Evolutionary conservation across 2,113 vertebrate species (phyloP).

Genomic region (Trichomycterus rosablanca): DNA sequence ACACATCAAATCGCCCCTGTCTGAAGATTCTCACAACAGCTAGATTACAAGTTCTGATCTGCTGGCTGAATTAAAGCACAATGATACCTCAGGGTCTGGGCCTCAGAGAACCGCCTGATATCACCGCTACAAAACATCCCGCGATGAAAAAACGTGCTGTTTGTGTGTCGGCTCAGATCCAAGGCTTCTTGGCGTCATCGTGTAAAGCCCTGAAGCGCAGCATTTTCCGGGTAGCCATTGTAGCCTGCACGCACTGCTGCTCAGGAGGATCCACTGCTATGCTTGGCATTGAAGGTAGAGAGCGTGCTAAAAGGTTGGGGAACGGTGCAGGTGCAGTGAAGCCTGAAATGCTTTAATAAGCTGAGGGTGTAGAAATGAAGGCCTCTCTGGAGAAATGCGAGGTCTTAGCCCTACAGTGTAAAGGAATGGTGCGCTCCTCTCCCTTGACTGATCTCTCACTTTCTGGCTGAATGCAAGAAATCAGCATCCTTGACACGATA

Average conservation of each 20-base stretch:
- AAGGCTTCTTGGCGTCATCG: conserved; percentile 28
- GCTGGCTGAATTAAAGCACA: conserved; percentile 29
- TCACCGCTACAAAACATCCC: conserved; percentile 27
- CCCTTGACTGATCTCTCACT: conserved; percentile 18
- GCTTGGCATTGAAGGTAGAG: conserved; percentile 65
- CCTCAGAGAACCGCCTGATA: conserved; percentile 27
- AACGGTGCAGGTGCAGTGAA: conserved; percentile 53
- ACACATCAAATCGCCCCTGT: conserved; percentile 45
- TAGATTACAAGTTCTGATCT: conserved; percentile 56
- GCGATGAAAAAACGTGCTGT: conserved; percentile 21
- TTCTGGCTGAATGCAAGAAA: conserved; percentile 41
- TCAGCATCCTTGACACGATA: not conserved
- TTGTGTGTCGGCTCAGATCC: conserved; percentile 27
- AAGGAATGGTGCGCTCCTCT: conserved; percentile 12
- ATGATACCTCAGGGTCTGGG: conserved; percentile 28
- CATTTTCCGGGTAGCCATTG: conserved; percentile 48
- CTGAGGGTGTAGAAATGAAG: conserved; percentile 44
- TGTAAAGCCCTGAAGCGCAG: conserved; percentile 24
- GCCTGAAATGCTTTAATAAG: conserved; percentile 70
- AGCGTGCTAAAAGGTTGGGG: conserved; percentile 57
- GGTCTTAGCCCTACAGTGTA: conserved; percentile 28
- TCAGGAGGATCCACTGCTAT: conserved; percentile 61
- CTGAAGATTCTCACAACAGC: conserved; percentile 38
- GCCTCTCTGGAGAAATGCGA: conserved; percentile 33
- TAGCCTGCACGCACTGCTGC: conserved; percentile 56